Evolutionary conservation across 2,113 vertebrate species (phyloP).

Genomic region (Eurystomus gularis): DNA sequence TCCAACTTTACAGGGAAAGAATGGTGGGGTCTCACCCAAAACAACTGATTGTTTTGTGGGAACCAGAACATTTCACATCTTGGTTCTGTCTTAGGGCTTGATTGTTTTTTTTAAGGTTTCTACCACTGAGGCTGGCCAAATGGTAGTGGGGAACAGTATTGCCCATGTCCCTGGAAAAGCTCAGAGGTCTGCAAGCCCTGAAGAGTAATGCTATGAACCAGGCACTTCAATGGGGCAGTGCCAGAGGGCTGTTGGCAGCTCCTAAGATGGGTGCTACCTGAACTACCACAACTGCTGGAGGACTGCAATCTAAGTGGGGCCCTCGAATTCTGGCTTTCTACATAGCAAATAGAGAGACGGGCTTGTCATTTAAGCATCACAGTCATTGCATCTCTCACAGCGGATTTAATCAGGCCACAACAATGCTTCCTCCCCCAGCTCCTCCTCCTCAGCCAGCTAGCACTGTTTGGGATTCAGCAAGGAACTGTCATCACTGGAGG

Average conservation of each 20-base stretch:
- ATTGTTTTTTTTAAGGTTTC: not conserved
- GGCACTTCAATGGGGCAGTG: not conserved
- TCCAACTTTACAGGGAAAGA: not conserved
- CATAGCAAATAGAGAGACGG: not conserved
- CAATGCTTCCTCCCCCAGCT: not conserved
- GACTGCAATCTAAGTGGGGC: not conserved
- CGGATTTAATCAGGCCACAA: not conserved
- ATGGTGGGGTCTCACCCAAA: not conserved
- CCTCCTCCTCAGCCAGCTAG: not conserved
- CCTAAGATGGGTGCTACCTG: not conserved
- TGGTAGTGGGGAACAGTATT: not conserved
- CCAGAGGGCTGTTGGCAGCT: not conserved
- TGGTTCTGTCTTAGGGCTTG: not conserved
- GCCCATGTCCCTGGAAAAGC: not conserved
- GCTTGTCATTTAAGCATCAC: not conserved
- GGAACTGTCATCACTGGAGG: not conserved
- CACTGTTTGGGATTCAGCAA: not conserved
- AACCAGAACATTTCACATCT: not conserved
- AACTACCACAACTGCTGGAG: not conserved
- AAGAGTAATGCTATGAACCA: not conserved
- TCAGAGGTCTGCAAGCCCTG: not conserved
- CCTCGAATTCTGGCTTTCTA: not conserved
- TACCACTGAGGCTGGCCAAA: not conserved
- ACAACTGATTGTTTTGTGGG: fast-evolving
- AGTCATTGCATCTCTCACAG: not conserved